Conservation (phyloP, 1,140 invertebrate species). For the Gonioctena quinquepunctata region DNA sequence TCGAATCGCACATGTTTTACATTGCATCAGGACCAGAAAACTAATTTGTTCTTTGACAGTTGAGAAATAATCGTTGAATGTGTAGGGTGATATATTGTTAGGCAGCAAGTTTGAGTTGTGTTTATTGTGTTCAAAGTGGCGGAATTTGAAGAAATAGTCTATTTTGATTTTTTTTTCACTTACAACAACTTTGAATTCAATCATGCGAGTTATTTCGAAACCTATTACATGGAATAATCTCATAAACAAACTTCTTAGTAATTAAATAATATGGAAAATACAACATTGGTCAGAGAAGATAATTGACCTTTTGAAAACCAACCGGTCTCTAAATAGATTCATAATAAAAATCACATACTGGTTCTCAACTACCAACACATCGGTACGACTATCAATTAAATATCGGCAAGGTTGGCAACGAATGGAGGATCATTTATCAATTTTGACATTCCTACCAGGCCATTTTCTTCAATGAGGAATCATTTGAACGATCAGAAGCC, state of each 20-base stretch:
- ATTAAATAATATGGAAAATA: not conserved
- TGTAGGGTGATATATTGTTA: no score
- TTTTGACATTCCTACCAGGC: not conserved
- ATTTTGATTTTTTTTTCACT: no score
- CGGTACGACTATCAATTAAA: not conserved
- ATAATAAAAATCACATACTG: not conserved
- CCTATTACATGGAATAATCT: no score
- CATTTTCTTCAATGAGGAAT: not conserved
- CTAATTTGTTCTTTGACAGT: no score
- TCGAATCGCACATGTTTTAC: no score
- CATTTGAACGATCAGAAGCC: not conserved
- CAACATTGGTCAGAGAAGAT: not conserved
- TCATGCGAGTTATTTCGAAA: no score
- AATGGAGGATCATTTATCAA: not conserved
- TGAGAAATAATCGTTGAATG: no score
- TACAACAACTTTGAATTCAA: no score
- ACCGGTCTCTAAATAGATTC: not conserved
- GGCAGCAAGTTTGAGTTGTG: no score
- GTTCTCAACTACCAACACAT: not conserved
- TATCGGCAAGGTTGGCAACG: not conserved
- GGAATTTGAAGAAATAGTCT: no score
- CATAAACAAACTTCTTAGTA: not conserved
- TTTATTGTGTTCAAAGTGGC: no score
- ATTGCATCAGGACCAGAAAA: no score
- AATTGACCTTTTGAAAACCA: not conserved